Evolutionary conservation across 2,113 vertebrate species (phyloP).

Genomic region (Procapra przewalskii): DNA sequence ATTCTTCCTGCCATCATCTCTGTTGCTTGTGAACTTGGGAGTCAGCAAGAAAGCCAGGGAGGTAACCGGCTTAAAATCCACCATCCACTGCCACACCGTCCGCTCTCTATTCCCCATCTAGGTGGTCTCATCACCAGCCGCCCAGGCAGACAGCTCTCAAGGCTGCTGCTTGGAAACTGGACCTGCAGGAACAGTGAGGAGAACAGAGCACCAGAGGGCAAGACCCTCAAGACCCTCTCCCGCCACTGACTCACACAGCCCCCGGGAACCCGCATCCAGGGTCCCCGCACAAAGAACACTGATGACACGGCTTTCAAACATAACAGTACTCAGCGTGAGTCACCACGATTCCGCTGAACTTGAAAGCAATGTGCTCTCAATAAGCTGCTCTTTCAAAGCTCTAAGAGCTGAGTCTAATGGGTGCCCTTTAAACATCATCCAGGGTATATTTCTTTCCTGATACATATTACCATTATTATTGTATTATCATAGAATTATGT

Average conservation of each 20-base stretch:
- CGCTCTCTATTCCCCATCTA: background rate
- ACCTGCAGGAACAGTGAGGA: background rate
- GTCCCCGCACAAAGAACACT: background rate
- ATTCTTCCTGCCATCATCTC: background rate
- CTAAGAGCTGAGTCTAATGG: background rate
- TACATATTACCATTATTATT: background rate
- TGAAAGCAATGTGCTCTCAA: background rate
- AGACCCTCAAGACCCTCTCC: background rate
- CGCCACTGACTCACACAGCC: background rate
- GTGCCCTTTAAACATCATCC: background rate
- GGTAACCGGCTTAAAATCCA: background rate
- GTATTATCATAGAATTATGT: background rate
- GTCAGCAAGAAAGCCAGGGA: background rate
- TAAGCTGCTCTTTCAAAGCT: background rate
- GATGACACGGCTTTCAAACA: background rate
- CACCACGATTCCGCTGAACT: background rate
- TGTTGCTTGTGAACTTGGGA: background rate
- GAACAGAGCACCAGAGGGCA: background rate
- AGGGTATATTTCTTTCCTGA: background rate
- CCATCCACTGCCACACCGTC: background rate
- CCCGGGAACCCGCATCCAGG: accelerated
- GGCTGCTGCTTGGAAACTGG: background rate
- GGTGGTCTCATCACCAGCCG: background rate
- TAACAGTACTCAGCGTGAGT: background rate
- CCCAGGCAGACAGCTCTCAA: background rate